Conservation (phyloP, 2,888 invertebrate species). For the Schrankia costaestrigalis region DNA sequence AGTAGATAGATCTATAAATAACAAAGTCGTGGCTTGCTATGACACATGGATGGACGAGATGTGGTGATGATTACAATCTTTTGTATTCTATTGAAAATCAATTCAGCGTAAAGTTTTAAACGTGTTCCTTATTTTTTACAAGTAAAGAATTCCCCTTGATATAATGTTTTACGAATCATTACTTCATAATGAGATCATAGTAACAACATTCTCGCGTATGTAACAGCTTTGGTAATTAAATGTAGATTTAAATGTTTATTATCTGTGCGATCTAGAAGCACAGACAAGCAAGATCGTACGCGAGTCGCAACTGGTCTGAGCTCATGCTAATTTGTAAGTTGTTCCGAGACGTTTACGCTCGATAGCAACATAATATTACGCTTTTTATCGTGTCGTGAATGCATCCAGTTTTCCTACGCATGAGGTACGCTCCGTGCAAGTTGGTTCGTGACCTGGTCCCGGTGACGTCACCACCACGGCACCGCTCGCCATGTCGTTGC, state of each 20-base stretch:
- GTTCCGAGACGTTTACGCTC: slow-evolving; percentile 46
- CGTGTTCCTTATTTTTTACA: too few species aligned
- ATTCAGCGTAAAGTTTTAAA: too few species aligned
- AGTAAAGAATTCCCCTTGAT: too few species aligned
- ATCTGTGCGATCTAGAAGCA: slow-evolving; percentile 6
- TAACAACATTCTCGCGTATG: slow-evolving; percentile 1
- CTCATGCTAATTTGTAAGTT: slow-evolving; percentile 18
- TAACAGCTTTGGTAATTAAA: slow-evolving; percentile 15
- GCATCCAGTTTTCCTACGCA: slow-evolving; percentile 70
- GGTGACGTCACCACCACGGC: slow-evolving; percentile 69
- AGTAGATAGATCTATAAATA: too few species aligned
- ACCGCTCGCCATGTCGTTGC: slow-evolving; percentile 62
- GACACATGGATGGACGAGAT: too few species aligned
- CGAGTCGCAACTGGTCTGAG: not conserved
- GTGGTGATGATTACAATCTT: too few species aligned
- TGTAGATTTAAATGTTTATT: slow-evolving; percentile 22
- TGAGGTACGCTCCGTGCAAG: slow-evolving; percentile 62
- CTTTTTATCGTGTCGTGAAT: slow-evolving; percentile 51
- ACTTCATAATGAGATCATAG: slow-evolving; percentile 8
- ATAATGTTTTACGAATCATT: slow-evolving; percentile 3
- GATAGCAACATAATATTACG: slow-evolving; percentile 46
- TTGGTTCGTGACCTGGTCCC: slow-evolving; percentile 51
- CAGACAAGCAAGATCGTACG: slow-evolving; percentile 7
- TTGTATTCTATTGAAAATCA: too few species aligned
- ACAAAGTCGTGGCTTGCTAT: too few species aligned